Base-by-base conservation (phyloP, 1,140 invertebrate genomes). In the Meloidogyne exigua region DNA sequence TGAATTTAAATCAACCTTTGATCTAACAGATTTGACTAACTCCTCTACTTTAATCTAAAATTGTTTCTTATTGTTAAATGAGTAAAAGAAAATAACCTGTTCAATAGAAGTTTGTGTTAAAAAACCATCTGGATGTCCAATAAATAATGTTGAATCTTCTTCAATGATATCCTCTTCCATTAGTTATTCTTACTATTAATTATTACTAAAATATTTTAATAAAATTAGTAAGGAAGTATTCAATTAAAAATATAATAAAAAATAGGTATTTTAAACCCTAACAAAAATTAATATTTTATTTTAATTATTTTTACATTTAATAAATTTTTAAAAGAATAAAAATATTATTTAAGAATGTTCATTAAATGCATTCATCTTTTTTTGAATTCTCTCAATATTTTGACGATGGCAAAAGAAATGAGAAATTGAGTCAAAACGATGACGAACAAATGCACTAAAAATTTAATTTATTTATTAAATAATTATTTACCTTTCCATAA, bases 381-480 rank as follows among this genome's bases (percentile, higher is more conserved):
- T 57, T 9, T 57, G 4, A n/a, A 57, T 57, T 57, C 49, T n/a
- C n/a, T 57, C 49, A 57, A 57, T 57, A 57, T 57, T 57, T n/a
- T 57, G 49, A 5, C 49, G 78, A 64, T 82, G 71, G 68, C 79
- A 80, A 44, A 82, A 80, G 57, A 82, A 80, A 67, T 80, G 79
- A 26, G 80, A 74, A 57, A 80, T 68, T 28, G 67, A 44, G 15
- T 44, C 28, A 32, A 62, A 71, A 44, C 79, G 67, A 26, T 78
- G 65, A 13, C 79, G 75, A 25, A 80, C 73, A 68, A 80, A 80
- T 1, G 79, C 79, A 71, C 79, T 80, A n/a, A 82, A 78, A 82
- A 11, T 76, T 36, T 23, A 32, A 39, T 23, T 25, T 39, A 77
- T 21, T 65, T 26, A 5, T 57, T n/a, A 65, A 80, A n/a, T 49